These are phyloP conservation scores for Ctenopoma multispine DNA, from an alignment of 2,797 vertebrate species.

Conservation along the genomic window DNA sequence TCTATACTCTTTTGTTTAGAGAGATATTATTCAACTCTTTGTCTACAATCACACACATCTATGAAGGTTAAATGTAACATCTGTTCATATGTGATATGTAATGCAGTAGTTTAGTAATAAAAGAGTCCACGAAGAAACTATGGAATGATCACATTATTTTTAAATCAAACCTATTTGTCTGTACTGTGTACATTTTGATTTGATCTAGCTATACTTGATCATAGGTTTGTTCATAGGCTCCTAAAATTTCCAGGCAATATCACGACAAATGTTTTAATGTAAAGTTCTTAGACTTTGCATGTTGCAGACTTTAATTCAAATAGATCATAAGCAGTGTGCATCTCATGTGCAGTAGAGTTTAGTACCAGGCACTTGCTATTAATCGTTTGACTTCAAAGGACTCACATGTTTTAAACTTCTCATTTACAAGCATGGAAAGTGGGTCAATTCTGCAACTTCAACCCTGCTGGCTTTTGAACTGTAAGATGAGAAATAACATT, in stretches of 20 bases:
- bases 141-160: neutral
- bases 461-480: conserved; percentile 37
- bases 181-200: neutral
- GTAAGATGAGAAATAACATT: conserved; percentile 43
- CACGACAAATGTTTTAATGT: neutral
- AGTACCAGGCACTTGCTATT: conserved; percentile 43
- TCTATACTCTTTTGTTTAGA: neutral
- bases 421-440: conserved; percentile 61
- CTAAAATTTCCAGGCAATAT: neutral
- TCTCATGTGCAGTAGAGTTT: conserved; percentile 39
- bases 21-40: neutral
- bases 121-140: neutral
- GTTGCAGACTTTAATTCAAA: neutral
- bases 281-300: neutral
- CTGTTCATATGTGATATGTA: neutral
- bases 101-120: neutral
- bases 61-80: conserved; percentile 14
- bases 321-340: neutral
- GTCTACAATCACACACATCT: neutral
- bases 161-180: neutral
- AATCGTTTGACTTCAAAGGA: conserved; percentile 65
- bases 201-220: neutral
- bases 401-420: conserved; percentile 62
- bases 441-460: conserved; percentile 56
- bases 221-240: neutral